Evolutionary conservation across 2,888 invertebrate genomes (phyloP).

Genomic region (Parapristionchus giblindavisi): DNA sequence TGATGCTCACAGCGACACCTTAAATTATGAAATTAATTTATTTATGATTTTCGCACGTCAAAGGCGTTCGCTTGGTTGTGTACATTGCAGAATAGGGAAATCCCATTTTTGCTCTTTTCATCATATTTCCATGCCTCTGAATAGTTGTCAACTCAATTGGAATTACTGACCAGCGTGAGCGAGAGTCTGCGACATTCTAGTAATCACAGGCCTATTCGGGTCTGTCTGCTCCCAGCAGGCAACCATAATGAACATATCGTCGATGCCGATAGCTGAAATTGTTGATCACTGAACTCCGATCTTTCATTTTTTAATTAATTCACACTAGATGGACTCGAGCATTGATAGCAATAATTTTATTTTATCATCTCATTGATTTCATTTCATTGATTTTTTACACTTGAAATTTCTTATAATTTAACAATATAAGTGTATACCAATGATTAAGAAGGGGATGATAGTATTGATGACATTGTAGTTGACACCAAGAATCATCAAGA

Average conservation of each 20-base stretch:
- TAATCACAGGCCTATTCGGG: conserved; percentile 49
- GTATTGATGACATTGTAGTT: conserved; percentile 93
- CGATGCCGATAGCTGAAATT: conserved; percentile 87
- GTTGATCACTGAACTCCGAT: not conserved
- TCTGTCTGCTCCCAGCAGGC: conserved; percentile 85
- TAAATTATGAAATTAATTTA: not conserved
- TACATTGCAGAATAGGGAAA: too few species aligned
- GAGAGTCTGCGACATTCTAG: conserved; percentile 43
- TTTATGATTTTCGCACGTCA: too few species aligned
- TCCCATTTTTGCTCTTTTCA: not conserved
- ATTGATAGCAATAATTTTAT: too few species aligned
- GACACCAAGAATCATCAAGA: conserved; percentile 87
- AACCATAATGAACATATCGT: conserved; percentile 93
- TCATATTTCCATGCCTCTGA: not conserved
- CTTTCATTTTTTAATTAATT: not conserved
- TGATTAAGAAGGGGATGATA: conserved; percentile 89
- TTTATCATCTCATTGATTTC: too few species aligned
- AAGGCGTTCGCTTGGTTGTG: too few species aligned
- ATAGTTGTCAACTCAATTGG: not conserved
- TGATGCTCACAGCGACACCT: conserved; percentile 88
- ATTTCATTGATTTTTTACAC: too few species aligned
- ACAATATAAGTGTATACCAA: too few species aligned
- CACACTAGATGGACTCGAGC: too few species aligned
- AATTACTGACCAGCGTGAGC: conserved; percentile 54
- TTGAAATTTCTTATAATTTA: too few species aligned